A percentile compares a stretch with the other conserved stretches of the same genome.
Evolutionary conservation across 2,797 vertebrate species (phyloP).

Genomic region (Lagocephalus sceleratus): DNA sequence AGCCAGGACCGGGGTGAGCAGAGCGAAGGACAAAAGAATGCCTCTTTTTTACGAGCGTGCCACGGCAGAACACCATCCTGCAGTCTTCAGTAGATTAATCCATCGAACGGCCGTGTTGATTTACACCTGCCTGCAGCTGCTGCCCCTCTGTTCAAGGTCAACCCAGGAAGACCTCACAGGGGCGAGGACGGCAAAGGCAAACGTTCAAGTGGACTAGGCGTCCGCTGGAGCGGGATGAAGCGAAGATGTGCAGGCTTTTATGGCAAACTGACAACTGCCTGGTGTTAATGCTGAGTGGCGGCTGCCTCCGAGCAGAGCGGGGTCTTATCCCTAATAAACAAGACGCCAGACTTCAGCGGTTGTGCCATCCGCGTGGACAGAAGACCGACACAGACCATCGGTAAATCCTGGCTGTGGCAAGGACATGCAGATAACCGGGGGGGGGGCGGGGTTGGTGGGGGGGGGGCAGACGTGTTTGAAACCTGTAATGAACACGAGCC

Average conservation of each 20-base stretch:
- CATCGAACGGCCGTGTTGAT: constrained; percentile 29
- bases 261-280: constrained; percentile 31
- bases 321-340: constrained; percentile 37
- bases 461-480: too few relatives aligned
- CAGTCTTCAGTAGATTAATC: constrained; percentile 25
- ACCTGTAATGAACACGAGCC: too few relatives aligned
- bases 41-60: constrained; percentile 1
- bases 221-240: constrained; percentile 33
- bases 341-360: constrained; percentile 23
- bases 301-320: constrained; percentile 22
- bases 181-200: constrained; percentile 52
- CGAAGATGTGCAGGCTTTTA: constrained; percentile 42
- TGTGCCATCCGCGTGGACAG: constrained; percentile 19
- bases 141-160: constrained; percentile 1
- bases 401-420: not conserved
- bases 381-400: constrained; percentile 7
- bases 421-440: too few relatives aligned
- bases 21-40: constrained; percentile 23
- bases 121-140: constrained; percentile 41
- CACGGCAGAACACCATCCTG: constrained; percentile 8
- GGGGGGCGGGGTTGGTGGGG: too few relatives aligned
- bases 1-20: constrained; percentile 26
- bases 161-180: too few relatives aligned
- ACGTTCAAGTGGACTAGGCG: constrained; percentile 11
- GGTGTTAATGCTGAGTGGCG: constrained; percentile 57